A percentile compares a stretch with the other conserved stretches of the same genome.
Conservation (phyloP, 2,797 vertebrate species). For the Distichodus sexfasciatus region DNA sequence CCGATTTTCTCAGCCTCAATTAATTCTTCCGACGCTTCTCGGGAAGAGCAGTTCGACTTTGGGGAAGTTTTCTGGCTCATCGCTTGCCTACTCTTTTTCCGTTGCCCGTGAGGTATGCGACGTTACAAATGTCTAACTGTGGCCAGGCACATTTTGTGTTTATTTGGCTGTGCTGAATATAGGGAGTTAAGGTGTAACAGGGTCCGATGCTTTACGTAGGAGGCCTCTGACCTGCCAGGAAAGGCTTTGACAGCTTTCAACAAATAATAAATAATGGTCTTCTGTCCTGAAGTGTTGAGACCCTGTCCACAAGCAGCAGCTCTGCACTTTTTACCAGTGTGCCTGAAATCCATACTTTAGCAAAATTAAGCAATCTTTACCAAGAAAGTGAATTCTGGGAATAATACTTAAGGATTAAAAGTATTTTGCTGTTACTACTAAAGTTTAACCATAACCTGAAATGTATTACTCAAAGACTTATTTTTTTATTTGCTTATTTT, state of each 20-base stretch:
- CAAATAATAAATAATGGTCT: neutral
- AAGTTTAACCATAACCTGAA: too few relatives aligned
- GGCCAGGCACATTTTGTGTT: constrained; percentile 9
- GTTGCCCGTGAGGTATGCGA: constrained; percentile 7
- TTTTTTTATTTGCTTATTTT: too few relatives aligned
- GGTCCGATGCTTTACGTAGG: neutral
- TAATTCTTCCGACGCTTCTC: constrained; percentile 50
- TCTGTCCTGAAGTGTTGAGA: neutral
- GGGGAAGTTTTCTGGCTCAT: constrained; percentile 24
- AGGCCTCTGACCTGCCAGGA: neutral
- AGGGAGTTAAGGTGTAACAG: constrained; percentile 2
- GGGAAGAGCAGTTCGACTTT: constrained; percentile 24
- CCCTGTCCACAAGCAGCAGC: neutral
- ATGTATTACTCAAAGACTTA: too few relatives aligned
- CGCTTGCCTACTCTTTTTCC: constrained; percentile 10
- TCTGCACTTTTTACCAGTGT: neutral
- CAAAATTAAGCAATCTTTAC: too few relatives aligned
- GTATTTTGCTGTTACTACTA: too few relatives aligned
- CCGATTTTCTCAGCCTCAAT: constrained; percentile 53
- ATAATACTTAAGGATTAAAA: too few relatives aligned
- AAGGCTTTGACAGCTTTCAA: neutral
- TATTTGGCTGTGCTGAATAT: constrained; percentile 27
- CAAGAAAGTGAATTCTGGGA: too few relatives aligned
- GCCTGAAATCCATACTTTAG: too few relatives aligned
- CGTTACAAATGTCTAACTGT: constrained; percentile 1